A percentile compares a stretch with the other conserved stretches of the same genome.
phyloP scores from a whole-genome alignment of 1,140 invertebrate genomes.

The Meloidogyne chitwoodi region DNA sequence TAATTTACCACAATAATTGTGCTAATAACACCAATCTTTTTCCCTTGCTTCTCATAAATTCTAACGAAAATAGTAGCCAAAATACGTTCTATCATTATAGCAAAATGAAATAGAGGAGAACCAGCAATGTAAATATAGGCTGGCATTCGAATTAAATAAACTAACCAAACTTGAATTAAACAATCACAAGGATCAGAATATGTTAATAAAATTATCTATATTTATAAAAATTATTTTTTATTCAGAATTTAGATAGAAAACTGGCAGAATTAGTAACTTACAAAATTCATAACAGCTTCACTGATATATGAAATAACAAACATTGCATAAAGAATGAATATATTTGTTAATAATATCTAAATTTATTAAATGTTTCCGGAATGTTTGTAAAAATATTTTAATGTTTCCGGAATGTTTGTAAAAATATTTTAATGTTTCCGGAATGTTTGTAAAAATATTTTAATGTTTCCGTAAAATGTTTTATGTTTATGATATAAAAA shows the following conservation, averaged over 20 bases:
- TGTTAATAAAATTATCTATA: conserved; percentile 4
- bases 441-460: too few relatives aligned
- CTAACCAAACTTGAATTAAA: conserved; percentile 15
- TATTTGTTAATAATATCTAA: neutral
- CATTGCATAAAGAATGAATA: neutral
- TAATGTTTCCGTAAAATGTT: too few relatives aligned
- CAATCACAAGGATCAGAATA: conserved; percentile 7
- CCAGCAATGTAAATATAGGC: neutral
- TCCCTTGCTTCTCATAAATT: conserved; percentile 10
- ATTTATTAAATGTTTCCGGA: neutral
- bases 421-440: too few relatives aligned
- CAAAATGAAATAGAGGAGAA: conserved; percentile 12
- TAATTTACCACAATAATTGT: neutral
- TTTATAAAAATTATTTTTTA: neutral
- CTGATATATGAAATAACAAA: neutral
- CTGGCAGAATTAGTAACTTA: neutral
- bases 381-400: neutral
- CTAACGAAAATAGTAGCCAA: conserved; percentile 5
- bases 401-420: too few relatives aligned
- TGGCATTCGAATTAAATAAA: conserved; percentile 9
- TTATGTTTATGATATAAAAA: too few relatives aligned
- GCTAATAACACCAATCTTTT: neutral
- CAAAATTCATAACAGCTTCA: neutral
- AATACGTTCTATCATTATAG: conserved; percentile 10
- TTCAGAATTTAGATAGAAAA: neutral